phyloP scores from a whole-genome alignment of 2,113 vertebrate genomes.

The Ceratotherium simum region DNA sequence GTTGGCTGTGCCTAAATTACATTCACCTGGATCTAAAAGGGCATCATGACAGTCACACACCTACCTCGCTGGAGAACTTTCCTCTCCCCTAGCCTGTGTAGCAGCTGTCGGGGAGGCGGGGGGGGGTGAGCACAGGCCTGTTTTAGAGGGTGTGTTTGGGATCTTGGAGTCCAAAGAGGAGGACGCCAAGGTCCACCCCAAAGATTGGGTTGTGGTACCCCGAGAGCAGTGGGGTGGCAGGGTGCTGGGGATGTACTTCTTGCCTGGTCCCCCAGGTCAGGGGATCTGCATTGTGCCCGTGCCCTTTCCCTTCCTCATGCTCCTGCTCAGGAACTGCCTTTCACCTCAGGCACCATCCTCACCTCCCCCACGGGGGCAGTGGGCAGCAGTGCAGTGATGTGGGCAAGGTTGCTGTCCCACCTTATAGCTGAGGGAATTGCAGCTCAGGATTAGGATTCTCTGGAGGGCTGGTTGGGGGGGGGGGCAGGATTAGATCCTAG shows the following conservation, averaged over 20 bases:
- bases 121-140: neutral
- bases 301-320: neutral
- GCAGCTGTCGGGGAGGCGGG: neutral
- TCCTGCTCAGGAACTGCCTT: neutral
- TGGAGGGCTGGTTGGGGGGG: neutral
- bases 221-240: neutral
- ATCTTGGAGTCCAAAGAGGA: neutral
- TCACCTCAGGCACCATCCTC: accelerated
- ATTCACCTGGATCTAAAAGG: neutral
- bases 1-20: neutral
- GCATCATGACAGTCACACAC: neutral
- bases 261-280: neutral
- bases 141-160: neutral
- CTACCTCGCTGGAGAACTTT: neutral
- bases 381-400: neutral
- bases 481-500: neutral
- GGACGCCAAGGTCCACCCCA: neutral
- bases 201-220: neutral
- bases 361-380: neutral
- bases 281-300: neutral
- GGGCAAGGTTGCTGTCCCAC: neutral
- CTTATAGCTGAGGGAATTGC: neutral
- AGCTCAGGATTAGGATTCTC: neutral
- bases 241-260: neutral
- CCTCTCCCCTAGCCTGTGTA: neutral